Evolutionary conservation across 2,888 invertebrate species (phyloP).

Genomic region (Ptychoptera contaminata): DNA sequence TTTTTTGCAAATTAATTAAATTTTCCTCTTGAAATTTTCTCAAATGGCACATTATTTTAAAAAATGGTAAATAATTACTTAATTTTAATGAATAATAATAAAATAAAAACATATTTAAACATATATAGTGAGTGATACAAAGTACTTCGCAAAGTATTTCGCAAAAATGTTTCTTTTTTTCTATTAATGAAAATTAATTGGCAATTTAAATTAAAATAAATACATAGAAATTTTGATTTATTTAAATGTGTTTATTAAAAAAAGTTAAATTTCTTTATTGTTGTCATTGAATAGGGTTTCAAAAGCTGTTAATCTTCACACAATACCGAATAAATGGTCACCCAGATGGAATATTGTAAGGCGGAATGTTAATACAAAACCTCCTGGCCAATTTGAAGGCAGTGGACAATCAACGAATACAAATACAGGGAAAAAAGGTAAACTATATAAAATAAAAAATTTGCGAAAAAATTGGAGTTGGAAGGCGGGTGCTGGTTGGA

Average conservation of each 20-base stretch:
- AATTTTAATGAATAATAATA: too few species aligned
- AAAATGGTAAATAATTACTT: too few species aligned
- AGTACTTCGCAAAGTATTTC: neutral
- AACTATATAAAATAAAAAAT: constrained; percentile 14
- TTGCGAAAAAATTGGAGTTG: constrained; percentile 13
- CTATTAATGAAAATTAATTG: neutral
- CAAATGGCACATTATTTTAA: too few species aligned
- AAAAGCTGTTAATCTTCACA: constrained; percentile 23
- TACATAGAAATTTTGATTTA: too few species aligned
- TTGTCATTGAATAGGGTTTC: constrained; percentile 11
- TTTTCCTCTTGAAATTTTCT: too few species aligned
- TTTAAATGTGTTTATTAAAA: too few species aligned
- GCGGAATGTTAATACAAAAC: constrained; percentile 13
- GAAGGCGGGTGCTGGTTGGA: constrained; percentile 14
- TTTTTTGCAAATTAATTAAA: too few species aligned
- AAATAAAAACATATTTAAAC: too few species aligned
- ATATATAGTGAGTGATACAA: too few species aligned
- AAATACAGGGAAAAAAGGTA: constrained; percentile 13
- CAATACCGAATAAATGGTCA: constrained; percentile 18
- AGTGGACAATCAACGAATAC: neutral
- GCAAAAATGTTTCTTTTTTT: too few species aligned
- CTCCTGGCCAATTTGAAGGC: constrained; percentile 1
- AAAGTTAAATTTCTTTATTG: too few species aligned
- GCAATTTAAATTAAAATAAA: neutral
- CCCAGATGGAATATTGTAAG: constrained; percentile 15